A percentile compares a stretch with the other conserved stretches of the same genome.
These are phyloP conservation scores for Aradus depressus DNA, from an alignment of 2,888 invertebrate genomes.

Conservation along the genomic window DNA sequence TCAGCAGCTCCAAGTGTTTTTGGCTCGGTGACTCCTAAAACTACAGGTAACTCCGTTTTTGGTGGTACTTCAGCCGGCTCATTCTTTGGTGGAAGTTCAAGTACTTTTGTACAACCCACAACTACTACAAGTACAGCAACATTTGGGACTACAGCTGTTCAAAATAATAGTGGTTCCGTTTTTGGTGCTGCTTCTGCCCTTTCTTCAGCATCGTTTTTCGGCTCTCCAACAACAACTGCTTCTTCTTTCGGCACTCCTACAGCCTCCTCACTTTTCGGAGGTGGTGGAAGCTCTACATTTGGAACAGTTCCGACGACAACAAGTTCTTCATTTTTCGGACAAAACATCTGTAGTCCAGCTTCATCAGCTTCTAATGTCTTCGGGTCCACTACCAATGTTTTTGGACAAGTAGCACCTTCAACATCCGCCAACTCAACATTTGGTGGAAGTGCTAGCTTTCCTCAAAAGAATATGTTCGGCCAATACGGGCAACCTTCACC, in stretches of 20 bases:
- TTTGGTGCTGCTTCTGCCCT: conserved; percentile 22
- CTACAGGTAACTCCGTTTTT: too few relatives aligned
- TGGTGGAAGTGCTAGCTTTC: conserved; percentile 5
- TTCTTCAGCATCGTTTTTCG: conserved; percentile 24
- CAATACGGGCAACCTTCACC: conserved; percentile 22
- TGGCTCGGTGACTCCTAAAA: too few relatives aligned
- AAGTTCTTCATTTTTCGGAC: conserved; percentile 18
- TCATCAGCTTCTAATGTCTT: conserved; percentile 8
- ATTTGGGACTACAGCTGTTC: too few relatives aligned
- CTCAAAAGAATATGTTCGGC: conserved; percentile 7
- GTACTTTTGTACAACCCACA: too few relatives aligned
- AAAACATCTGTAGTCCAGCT: conserved; percentile 17
- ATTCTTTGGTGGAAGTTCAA: too few relatives aligned
- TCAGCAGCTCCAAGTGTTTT: too few relatives aligned
- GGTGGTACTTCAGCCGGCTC: too few relatives aligned
- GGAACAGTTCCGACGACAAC: conserved; percentile 17
- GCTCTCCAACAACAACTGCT: conserved; percentile 20
- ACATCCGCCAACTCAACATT: conserved; percentile 8
- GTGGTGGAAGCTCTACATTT: conserved; percentile 17
- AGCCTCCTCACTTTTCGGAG: conserved; percentile 17
- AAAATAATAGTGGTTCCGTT: too few relatives aligned
- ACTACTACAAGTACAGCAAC: too few relatives aligned
- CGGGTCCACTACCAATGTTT: conserved; percentile 7
- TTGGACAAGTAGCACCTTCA: conserved; percentile 17
- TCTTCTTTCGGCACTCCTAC: conserved; percentile 18